These are phyloP conservation scores for Helicoverpa assulta DNA, from an alignment of 2,888 invertebrate species.

Conservation along the genomic window DNA sequence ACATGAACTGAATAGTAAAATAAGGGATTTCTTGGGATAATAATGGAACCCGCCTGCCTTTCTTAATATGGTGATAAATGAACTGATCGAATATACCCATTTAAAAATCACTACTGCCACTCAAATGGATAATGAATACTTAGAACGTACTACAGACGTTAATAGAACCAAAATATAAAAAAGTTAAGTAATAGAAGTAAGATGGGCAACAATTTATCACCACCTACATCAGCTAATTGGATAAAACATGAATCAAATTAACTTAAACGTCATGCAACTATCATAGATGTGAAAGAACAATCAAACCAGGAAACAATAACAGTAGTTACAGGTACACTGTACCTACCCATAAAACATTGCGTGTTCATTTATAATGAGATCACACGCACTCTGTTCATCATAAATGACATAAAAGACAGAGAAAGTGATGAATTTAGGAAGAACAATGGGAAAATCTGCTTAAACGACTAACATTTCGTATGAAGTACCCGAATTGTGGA, in stretches of 20 bases:
- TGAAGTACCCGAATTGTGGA: constrained; percentile 34
- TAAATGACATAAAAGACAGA: constrained; percentile 32
- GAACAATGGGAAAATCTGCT: constrained; percentile 54
- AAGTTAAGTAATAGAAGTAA: no score
- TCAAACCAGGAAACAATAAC: not conserved
- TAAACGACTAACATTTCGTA: constrained; percentile 1
- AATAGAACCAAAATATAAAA: no score
- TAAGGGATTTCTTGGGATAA: not conserved
- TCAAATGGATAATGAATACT: no score
- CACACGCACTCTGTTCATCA: constrained; percentile 22
- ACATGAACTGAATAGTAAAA: not conserved
- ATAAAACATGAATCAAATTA: no score
- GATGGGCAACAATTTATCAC: no score
- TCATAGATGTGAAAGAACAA: not conserved
- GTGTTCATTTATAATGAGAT: constrained; percentile 23
- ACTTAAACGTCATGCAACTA: no score
- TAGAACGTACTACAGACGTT: no score
- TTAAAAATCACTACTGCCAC: no score
- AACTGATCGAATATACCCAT: no score
- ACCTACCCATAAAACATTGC: constrained; percentile 10
- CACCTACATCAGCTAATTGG: no score
- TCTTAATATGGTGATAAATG: no score
- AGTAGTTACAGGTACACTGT: not conserved
- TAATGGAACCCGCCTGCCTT: no score
- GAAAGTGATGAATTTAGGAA: constrained; percentile 55